phyloP scores from a whole-genome alignment of 2,797 vertebrate genomes.

The Tadarida brasiliensis region DNA sequence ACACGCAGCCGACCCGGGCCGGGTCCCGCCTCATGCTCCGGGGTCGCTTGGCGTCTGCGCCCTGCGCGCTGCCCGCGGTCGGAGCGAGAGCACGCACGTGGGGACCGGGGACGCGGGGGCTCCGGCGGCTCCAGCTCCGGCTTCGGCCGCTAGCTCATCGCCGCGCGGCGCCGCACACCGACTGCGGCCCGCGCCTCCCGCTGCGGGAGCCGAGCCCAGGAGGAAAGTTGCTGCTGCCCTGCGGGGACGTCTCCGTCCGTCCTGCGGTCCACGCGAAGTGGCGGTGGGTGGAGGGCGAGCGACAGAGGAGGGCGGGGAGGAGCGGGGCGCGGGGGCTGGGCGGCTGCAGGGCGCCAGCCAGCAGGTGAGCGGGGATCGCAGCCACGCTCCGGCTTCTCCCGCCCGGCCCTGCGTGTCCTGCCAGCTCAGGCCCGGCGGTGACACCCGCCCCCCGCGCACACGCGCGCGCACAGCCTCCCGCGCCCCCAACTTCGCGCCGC shows the following conservation, averaged over 20 bases:
- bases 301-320: not conserved
- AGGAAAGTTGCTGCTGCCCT: conserved; percentile 75
- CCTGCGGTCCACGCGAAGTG: conserved; percentile 55
- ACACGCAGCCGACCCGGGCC: conserved; percentile 69
- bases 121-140: not conserved
- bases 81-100: not conserved
- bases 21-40: conserved; percentile 78
- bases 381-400: conserved; percentile 21
- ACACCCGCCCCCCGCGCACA: not conserved
- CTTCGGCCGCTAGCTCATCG: conserved; percentile 80
- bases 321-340: not conserved
- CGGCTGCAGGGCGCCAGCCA: not conserved
- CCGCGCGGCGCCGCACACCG: not conserved
- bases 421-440: not conserved
- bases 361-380: conserved; percentile 75
- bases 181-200: not conserved
- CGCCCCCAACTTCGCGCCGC: not conserved
- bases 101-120: conserved; percentile 40
- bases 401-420: not conserved
- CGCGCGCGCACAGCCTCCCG: not conserved
- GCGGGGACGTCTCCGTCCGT: conserved; percentile 62
- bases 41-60: conserved; percentile 68
- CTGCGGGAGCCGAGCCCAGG: not conserved
- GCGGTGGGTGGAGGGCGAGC: not conserved
- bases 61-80: not conserved